Evolutionary conservation across 2,797 vertebrate species (phyloP).

Genomic region (Sphaeramia orbicularis): DNA sequence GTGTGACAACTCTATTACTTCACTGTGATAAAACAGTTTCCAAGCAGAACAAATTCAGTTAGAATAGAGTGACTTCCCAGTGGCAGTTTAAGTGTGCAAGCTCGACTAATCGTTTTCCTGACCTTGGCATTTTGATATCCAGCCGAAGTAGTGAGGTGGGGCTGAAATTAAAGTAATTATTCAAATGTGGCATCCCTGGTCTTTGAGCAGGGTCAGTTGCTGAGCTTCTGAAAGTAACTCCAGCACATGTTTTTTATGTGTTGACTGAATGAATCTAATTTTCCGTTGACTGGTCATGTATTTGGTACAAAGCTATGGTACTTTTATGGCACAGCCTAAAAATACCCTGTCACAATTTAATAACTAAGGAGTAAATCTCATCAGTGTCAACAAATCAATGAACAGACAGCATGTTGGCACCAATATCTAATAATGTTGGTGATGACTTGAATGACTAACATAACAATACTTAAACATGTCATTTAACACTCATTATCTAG

Average conservation of each 20-base stretch:
- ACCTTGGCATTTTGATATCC: constrained; percentile 67
- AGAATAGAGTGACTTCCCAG: constrained; percentile 45
- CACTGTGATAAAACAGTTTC: constrained; percentile 66
- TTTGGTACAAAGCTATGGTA: background rate
- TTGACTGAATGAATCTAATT: constrained; percentile 24
- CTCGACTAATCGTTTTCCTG: constrained; percentile 64
- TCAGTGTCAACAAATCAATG: no score
- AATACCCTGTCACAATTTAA: no score
- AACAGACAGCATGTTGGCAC: no score
- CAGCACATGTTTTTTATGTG: constrained; percentile 4
- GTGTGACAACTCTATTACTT: constrained; percentile 80
- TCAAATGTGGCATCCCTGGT: constrained; percentile 47
- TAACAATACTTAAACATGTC: no score
- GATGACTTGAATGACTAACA: no score
- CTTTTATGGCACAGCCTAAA: no score
- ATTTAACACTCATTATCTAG: no score
- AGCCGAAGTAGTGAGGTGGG: constrained; percentile 39
- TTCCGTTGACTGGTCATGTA: background rate
- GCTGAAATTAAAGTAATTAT: constrained; percentile 65
- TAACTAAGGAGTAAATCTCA: no score
- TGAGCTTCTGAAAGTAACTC: constrained; percentile 18
- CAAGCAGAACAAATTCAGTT: constrained; percentile 67
- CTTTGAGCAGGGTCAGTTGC: constrained; percentile 28
- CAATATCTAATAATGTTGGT: no score
- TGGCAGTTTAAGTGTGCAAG: constrained; percentile 52